phyloP scores from a whole-genome alignment of 2,888 invertebrate species.

The Lysandra coridon region DNA sequence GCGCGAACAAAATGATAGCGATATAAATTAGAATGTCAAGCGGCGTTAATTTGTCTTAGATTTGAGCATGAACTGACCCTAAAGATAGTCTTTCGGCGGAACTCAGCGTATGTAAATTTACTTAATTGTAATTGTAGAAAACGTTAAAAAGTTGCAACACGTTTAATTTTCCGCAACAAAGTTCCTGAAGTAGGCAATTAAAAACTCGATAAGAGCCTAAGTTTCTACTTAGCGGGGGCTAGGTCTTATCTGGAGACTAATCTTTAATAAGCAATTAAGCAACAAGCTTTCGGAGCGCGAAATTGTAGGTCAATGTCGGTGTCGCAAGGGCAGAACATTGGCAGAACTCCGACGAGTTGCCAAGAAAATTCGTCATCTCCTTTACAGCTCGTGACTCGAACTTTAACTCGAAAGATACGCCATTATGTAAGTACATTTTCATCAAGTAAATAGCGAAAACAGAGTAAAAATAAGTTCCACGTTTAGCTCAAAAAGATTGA shows the following conservation, averaged over 20 bases:
- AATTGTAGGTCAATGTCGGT: conserved; percentile 28
- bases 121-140: neutral
- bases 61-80: too few species aligned
- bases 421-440: neutral
- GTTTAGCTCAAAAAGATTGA: neutral
- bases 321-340: conserved; percentile 4
- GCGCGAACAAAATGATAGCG: too few species aligned
- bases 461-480: neutral
- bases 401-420: neutral
- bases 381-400: neutral
- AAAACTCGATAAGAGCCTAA: conserved; percentile 17
- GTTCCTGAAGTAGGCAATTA: neutral
- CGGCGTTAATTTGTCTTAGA: too few species aligned
- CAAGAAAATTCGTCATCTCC: conserved; percentile 25
- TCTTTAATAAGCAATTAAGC: conserved; percentile 29
- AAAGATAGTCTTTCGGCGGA: too few species aligned
- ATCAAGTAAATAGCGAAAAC: neutral
- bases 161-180: neutral
- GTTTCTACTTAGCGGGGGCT: neutral
- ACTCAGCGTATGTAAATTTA: neutral
- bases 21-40: too few species aligned
- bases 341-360: neutral
- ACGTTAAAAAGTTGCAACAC: neutral
- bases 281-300: conserved; percentile 18
- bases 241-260: conserved; percentile 25